These are phyloP conservation scores for Ormyrus labotus DNA, from an alignment of 2,888 invertebrate genomes.

Conservation along the genomic window DNA sequence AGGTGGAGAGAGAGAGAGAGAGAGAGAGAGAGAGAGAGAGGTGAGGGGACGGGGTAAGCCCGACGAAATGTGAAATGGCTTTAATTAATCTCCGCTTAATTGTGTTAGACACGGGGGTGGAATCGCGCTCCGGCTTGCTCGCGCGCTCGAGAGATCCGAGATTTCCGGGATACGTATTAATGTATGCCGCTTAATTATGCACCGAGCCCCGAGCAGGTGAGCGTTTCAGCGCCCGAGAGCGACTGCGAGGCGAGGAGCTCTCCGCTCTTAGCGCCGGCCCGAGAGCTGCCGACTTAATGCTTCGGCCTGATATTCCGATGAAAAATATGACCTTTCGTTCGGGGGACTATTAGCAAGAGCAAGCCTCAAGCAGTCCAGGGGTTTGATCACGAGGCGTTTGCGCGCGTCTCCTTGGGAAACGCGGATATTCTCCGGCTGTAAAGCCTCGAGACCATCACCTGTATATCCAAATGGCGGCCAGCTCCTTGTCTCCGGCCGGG, in stretches of 20 bases:
- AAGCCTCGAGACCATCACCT: no score
- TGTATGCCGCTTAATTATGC: slow-evolving; percentile 73
- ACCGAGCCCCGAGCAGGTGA: slow-evolving; percentile 64
- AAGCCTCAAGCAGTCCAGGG: no score
- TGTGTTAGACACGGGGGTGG: slow-evolving; percentile 67
- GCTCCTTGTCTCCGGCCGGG: not conserved
- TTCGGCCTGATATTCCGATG: no score
- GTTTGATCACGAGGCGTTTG: no score
- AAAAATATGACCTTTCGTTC: no score
- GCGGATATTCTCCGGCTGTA: no score
- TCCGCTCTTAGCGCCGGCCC: no score
- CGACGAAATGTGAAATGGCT: slow-evolving; percentile 72
- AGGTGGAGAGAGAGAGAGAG: not conserved
- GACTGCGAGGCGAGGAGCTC: not conserved
- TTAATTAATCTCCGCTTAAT: slow-evolving; percentile 74
- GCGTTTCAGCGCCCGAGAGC: slow-evolving; percentile 61
- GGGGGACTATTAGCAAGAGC: no score
- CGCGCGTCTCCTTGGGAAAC: no score
- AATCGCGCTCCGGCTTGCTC: slow-evolving; percentile 54
- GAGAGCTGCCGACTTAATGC: no score
- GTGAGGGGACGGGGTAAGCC: not conserved
- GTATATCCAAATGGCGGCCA: slow-evolving; percentile 44
- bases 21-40: slow-evolving; percentile 2
- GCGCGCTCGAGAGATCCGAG: slow-evolving; percentile 60
- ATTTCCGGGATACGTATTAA: slow-evolving; percentile 71